phyloP scores from a whole-genome alignment of 2,797 vertebrate species.

The Trichosurus vulpecula region DNA sequence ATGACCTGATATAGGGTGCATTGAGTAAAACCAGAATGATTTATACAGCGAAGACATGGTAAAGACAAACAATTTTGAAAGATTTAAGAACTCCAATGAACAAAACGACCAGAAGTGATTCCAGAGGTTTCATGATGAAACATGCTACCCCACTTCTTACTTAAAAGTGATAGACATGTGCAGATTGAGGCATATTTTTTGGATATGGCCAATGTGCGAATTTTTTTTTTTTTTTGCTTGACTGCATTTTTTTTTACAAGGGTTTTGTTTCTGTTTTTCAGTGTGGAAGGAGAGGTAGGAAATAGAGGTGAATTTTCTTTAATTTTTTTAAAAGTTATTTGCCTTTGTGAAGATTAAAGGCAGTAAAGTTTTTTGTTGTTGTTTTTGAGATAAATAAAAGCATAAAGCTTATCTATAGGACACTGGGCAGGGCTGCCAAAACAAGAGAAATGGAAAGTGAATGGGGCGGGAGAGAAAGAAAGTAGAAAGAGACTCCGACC shows the following conservation, averaged over 20 bases:
- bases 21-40: not conserved
- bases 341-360: not conserved
- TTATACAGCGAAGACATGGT: not conserved
- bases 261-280: not conserved
- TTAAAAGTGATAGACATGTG: not conserved
- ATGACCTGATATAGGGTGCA: not conserved
- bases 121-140: not conserved
- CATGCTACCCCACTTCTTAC: not conserved
- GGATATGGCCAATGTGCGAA: not conserved
- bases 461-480: not conserved
- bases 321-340: slow-evolving; percentile 2
- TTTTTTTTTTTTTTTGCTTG: not conserved
- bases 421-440: not conserved
- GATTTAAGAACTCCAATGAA: not conserved
- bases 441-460: slow-evolving; percentile 32
- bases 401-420: not conserved
- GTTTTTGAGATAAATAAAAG: not conserved
- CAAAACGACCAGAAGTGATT: not conserved
- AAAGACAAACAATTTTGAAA: not conserved
- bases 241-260: not conserved
- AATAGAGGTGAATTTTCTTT: slow-evolving; percentile 1
- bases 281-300: slow-evolving; percentile 4
- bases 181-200: not conserved
- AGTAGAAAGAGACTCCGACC: not conserved
- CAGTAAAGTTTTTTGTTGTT: not conserved